Evolutionary conservation across 2,888 invertebrate genomes (phyloP).

Genomic region (Molanna angustata): DNA sequence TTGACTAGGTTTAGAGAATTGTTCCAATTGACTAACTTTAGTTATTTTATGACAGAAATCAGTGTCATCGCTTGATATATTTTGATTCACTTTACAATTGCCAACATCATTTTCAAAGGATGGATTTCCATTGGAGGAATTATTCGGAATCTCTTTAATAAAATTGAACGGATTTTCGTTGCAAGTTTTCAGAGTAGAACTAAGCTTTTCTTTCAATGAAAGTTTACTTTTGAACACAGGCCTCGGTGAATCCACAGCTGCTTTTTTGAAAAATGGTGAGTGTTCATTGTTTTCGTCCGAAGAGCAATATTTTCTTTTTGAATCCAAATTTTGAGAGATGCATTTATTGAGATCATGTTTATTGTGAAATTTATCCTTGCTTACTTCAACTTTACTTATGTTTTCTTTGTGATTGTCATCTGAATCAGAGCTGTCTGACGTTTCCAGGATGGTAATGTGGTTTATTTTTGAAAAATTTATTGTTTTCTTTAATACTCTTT

Average conservation of each 20-base stretch:
- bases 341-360: too few relatives aligned
- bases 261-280: constrained; percentile 49
- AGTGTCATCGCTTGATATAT: too few relatives aligned
- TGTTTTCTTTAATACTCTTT: constrained; percentile 11
- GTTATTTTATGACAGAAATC: too few relatives aligned
- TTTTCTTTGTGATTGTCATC: constrained; percentile 24
- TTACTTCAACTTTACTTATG: background rate
- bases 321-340: too few relatives aligned
- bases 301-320: constrained; percentile 40
- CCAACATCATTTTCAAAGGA: too few relatives aligned
- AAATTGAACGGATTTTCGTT: too few relatives aligned
- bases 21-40: constrained; percentile 16
- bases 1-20: constrained; percentile 12
- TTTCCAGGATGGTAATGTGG: constrained; percentile 25
- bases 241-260: constrained; percentile 34
- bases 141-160: too few relatives aligned
- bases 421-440: constrained; percentile 35
- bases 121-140: too few relatives aligned
- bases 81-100: too few relatives aligned
- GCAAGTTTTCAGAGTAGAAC: constrained; percentile 6
- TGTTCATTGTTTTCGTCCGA: constrained; percentile 36
- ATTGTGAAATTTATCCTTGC: background rate
- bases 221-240: background rate
- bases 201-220: constrained; percentile 18
- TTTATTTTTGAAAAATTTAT: constrained; percentile 13